Percentiles rank a stretch among this genome's conserved stretches.
Conservation (phyloP, 2,113 vertebrate genomes). For the Chloroceryle aenea region DNA sequence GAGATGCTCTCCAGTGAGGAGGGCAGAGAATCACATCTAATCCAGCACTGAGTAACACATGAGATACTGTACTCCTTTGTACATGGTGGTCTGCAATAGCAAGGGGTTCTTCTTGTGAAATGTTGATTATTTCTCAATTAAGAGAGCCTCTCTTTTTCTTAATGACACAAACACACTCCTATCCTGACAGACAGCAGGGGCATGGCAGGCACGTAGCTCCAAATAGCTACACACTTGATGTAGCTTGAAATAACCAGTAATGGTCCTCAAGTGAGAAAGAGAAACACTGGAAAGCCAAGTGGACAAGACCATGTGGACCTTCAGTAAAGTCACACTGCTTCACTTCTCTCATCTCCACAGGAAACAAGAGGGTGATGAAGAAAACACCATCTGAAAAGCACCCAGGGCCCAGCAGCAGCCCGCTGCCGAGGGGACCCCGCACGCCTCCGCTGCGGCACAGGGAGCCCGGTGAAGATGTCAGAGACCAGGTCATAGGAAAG, state of each 20-base stretch:
- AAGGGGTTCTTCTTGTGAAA: not conserved
- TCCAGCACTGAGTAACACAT: not conserved
- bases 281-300: not conserved
- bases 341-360: not conserved
- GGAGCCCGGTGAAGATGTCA: not conserved
- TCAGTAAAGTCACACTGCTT: not conserved
- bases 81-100: not conserved
- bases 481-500: not conserved
- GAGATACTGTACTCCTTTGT: not conserved
- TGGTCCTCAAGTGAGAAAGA: not conserved
- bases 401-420: not conserved
- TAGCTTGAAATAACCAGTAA: not conserved
- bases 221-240: not conserved
- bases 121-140: not conserved
- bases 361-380: not conserved
- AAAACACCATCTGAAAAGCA: not conserved
- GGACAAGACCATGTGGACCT: not conserved
- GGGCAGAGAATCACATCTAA: not conserved
- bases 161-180: not conserved
- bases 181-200: not conserved
- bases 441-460: not conserved
- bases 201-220: not conserved
- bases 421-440: not conserved
- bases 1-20: not conserved
- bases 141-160: not conserved